These are phyloP conservation scores for Drosophila yooni DNA, from an alignment of 2,888 invertebrate genomes.

Conservation along the genomic window DNA sequence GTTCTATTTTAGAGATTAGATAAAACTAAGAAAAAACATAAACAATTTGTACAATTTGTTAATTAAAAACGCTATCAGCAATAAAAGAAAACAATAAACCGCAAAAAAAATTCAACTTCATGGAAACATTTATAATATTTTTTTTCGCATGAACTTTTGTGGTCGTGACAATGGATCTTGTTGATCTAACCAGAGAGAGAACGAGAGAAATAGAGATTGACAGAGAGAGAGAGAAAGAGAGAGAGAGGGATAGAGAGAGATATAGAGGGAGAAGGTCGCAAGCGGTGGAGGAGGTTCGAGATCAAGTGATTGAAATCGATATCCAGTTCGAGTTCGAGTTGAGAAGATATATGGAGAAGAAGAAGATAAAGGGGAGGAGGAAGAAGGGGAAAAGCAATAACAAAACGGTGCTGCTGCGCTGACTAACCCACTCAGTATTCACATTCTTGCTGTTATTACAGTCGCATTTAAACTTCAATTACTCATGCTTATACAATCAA, in stretches of 20 bases:
- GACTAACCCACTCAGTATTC: slow-evolving; percentile 57
- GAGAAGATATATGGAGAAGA: not conserved
- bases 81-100: slow-evolving; percentile 14
- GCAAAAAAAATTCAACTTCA: slow-evolving; percentile 30
- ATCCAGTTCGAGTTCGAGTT: slow-evolving; percentile 11
- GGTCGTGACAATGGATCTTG: slow-evolving; percentile 73
- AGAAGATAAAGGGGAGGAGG: not conserved
- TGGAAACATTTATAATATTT: slow-evolving; percentile 10
- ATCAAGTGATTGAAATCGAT: slow-evolving; percentile 46
- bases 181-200: slow-evolving; percentile 36
- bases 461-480: slow-evolving; percentile 65
- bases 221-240: not conserved
- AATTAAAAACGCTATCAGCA: slow-evolving; percentile 40
- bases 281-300: slow-evolving; percentile 5
- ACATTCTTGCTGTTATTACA: slow-evolving; percentile 65
- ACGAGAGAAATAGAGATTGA: not conserved
- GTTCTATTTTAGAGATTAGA: slow-evolving; percentile 38
- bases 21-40: slow-evolving; percentile 9
- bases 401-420: slow-evolving; percentile 25
- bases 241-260: accelerated
- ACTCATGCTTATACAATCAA: slow-evolving; percentile 70
- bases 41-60: slow-evolving; percentile 28
- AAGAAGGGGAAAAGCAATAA: not conserved
- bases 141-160: slow-evolving; percentile 60
- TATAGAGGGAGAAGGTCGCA: slow-evolving; percentile 14